Evolutionary conservation across 35 echinoderm and acorn worm genomes (phyloP).

Genomic region (Eucidaris tribuloides): DNA sequence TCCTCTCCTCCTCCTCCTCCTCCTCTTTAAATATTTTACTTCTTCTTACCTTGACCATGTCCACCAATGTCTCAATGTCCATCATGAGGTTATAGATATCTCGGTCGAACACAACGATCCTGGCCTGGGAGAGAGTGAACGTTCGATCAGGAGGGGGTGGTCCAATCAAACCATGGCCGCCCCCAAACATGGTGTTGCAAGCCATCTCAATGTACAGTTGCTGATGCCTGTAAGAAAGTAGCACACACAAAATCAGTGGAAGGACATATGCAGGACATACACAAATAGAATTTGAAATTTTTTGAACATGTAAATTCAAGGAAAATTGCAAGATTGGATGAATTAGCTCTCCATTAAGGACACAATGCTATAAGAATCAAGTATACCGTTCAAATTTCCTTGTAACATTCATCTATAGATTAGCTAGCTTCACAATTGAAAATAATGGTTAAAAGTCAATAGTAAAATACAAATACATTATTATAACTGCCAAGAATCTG

Average conservation of each 20-base stretch:
- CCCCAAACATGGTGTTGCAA: constrained; percentile 78
- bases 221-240: neutral
- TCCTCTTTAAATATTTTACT: too few relatives aligned
- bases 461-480: too few relatives aligned
- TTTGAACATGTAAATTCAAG: neutral
- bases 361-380: too few relatives aligned
- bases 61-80: constrained; percentile 76
- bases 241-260: neutral
- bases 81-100: constrained; percentile 56
- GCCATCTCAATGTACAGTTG: constrained; percentile 86
- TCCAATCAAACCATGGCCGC: constrained; percentile 60
- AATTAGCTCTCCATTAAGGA: too few relatives aligned
- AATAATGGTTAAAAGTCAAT: too few relatives aligned
- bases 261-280: neutral
- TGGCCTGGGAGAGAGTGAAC: constrained; percentile 55
- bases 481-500: too few relatives aligned
- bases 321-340: too few relatives aligned
- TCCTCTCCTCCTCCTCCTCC: too few relatives aligned
- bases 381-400: too few relatives aligned
- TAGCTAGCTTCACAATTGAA: too few relatives aligned
- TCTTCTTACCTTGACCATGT: constrained; percentile 73
- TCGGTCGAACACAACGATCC: constrained; percentile 66
- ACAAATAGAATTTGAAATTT: neutral
- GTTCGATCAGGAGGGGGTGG: constrained; percentile 45
- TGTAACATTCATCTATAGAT: too few relatives aligned